Conservation (phyloP, 2,888 invertebrate genomes). For the Lathronympha strigana region DNA sequence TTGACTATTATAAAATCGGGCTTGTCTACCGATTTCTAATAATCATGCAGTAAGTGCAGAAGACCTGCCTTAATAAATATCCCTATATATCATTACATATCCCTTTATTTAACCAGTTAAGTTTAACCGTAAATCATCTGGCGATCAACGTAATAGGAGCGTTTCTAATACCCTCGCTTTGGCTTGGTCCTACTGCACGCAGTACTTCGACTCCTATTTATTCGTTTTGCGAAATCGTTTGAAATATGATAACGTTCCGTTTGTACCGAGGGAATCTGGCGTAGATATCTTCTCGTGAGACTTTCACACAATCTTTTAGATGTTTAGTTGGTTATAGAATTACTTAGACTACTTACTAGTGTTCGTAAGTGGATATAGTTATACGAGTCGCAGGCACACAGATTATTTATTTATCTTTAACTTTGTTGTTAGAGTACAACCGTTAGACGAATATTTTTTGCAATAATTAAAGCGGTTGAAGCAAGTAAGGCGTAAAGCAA, state of each 20-base stretch:
- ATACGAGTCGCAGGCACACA: too few relatives aligned
- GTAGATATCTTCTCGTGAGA: conserved; percentile 68
- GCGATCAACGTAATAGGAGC: conserved; percentile 81
- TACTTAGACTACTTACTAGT: not conserved
- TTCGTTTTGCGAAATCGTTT: conserved; percentile 84
- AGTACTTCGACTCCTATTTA: conserved; percentile 81
- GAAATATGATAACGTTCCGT: conserved; percentile 82
- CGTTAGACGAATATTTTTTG: conserved; percentile 77
- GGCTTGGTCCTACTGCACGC: conserved; percentile 83
- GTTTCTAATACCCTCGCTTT: conserved; percentile 84
- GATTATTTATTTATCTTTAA: too few relatives aligned
- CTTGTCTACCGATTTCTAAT: too few relatives aligned
- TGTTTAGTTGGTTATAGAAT: conserved; percentile 45
- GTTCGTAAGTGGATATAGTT: too few relatives aligned
- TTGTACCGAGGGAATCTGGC: conserved; percentile 65
- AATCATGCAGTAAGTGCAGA: too few relatives aligned
- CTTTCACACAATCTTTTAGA: conserved; percentile 73
- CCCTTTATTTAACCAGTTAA: conserved; percentile 50
- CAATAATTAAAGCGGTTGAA: conserved; percentile 75
- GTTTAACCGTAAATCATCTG: conserved; percentile 52
- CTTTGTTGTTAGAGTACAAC: too few relatives aligned
- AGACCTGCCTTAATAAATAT: too few relatives aligned
- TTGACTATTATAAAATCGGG: too few relatives aligned
- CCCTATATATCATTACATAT: conserved; percentile 33
- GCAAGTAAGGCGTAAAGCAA: conserved; percentile 76